phyloP scores from a whole-genome alignment of 2,888 invertebrate species.

The Mycalesis mineus region DNA sequence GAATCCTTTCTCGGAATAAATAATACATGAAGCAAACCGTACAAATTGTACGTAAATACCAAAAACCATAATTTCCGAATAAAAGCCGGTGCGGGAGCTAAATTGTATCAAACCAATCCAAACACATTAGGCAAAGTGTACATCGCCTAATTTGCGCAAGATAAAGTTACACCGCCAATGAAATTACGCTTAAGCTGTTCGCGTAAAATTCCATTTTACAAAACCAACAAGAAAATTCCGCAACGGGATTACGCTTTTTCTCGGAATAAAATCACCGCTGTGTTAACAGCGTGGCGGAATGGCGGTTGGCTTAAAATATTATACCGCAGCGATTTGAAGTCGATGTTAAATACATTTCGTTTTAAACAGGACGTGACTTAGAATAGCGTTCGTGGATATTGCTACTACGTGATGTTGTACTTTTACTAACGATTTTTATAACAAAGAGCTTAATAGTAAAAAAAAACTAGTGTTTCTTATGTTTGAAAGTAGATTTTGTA shows the following conservation, averaged over 20 bases:
- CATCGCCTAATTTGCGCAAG: neutral
- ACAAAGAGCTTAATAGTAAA: neutral
- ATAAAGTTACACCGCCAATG: conserved; percentile 11
- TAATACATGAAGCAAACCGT: too few relatives aligned
- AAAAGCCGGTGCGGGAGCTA: neutral
- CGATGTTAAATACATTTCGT: neutral
- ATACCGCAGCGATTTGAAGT: neutral
- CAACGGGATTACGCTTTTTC: conserved; percentile 27
- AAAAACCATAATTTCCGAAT: neutral
- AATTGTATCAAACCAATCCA: conserved; percentile 10
- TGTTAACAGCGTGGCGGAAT: conserved; percentile 9
- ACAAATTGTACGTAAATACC: too few relatives aligned
- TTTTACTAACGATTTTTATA: neutral
- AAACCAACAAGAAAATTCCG: conserved; percentile 28
- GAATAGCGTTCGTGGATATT: neutral
- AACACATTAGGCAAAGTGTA: conserved; percentile 2
- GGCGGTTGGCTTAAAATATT: neutral
- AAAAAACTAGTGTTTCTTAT: too few relatives aligned
- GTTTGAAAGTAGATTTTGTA: too few relatives aligned
- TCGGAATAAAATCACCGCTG: conserved; percentile 27
- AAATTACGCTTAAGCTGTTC: conserved; percentile 7
- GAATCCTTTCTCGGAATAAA: too few relatives aligned
- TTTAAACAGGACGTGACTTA: neutral
- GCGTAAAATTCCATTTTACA: conserved; percentile 23
- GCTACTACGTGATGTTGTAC: neutral